Base-by-base conservation (phyloP, 2,113 vertebrate species). In the Pyxicephalus adspersus region DNA sequence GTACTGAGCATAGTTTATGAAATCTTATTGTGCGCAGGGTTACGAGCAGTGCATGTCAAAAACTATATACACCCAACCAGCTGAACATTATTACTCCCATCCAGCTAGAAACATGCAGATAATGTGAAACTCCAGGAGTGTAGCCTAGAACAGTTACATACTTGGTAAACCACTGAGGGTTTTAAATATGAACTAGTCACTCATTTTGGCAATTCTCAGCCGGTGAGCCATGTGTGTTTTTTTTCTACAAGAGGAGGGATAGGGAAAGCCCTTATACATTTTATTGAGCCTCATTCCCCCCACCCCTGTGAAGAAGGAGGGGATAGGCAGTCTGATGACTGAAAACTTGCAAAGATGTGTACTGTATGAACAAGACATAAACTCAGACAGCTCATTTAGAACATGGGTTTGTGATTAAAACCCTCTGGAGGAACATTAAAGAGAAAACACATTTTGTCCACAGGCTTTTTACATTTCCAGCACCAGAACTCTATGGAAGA, bases 401-500 rank as follows among this genome's bases (percentile, higher is more conserved):
- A 75, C 70, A 82, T 82, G 80, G 71, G 52, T 45, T 55, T 75
- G 28, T 82, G 70, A 82, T 83, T 84, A 73, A 84, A 83, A 67
- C 75, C 79, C 77, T 84, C 86, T 83, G 83, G 85, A 77, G 81
- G 83, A 68, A 76, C 55, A 83, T 81, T 83, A 79, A 84, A 86
- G 85, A 66, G 76, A 84, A 82, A 83, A 81, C 19, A 74, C 83
- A 86, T 86, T 87, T 87, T 83, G 83, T 83, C 0, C 0, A 31
- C 54, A 82, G 67, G 65, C 45, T 45, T 0, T 83, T 86, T 61
- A 79, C 19, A 52, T 72, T 22, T 38, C 31, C 83, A 45, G 38
- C 28, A 29, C 25, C 20, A 57, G 68, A 51, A 18, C 13, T 74
- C 29, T 73, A 95, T 95, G 94, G 93, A 95, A 88, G 86, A 85